These are phyloP conservation scores for Nymphalis polychloros DNA, from an alignment of 2,888 invertebrate genomes.

Conservation along the genomic window DNA sequence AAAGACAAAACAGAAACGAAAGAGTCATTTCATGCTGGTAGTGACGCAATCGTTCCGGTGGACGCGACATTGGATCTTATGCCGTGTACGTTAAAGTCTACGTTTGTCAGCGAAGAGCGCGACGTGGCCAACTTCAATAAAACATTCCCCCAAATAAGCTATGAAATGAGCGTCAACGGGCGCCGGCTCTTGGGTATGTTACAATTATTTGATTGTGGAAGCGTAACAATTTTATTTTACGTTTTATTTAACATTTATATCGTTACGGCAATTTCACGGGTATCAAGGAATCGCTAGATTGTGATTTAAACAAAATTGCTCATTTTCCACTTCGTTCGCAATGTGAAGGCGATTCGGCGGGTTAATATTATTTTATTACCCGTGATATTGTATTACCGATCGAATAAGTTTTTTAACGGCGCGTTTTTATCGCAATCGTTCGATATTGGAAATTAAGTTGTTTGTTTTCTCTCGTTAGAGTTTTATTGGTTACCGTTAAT, in stretches of 20 bases:
- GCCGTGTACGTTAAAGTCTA: slow-evolving; percentile 52
- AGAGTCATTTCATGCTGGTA: slow-evolving; percentile 79
- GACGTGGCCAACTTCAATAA: slow-evolving; percentile 80
- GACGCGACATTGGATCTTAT: slow-evolving; percentile 54
- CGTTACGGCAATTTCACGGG: slow-evolving; percentile 82
- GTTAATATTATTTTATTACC: slow-evolving; percentile 74
- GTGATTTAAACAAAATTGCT: slow-evolving; percentile 80
- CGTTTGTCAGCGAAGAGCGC: slow-evolving; percentile 57
- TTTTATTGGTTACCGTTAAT: slow-evolving; percentile 48
- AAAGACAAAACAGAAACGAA: slow-evolving; percentile 80
- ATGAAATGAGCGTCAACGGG: slow-evolving; percentile 79
- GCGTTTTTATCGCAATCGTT: slow-evolving; percentile 44
- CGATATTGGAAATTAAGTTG: slow-evolving; percentile 48
- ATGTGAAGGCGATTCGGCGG: slow-evolving; percentile 59
- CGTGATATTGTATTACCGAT: slow-evolving; percentile 71
- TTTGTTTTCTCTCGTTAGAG: slow-evolving; percentile 44
- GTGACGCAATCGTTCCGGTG: slow-evolving; percentile 59
- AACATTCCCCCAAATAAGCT: slow-evolving; percentile 81
- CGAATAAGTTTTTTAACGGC: slow-evolving; percentile 52
- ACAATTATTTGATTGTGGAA: slow-evolving; percentile 82
- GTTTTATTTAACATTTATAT: slow-evolving; percentile 82
- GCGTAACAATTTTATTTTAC: slow-evolving; percentile 82
- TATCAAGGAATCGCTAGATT: slow-evolving; percentile 80
- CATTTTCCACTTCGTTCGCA: slow-evolving; percentile 78
- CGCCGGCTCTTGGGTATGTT: slow-evolving; percentile 58